Evolutionary conservation across 2,113 vertebrate species (phyloP).

Genomic region (Arvicanthis niloticus): DNA sequence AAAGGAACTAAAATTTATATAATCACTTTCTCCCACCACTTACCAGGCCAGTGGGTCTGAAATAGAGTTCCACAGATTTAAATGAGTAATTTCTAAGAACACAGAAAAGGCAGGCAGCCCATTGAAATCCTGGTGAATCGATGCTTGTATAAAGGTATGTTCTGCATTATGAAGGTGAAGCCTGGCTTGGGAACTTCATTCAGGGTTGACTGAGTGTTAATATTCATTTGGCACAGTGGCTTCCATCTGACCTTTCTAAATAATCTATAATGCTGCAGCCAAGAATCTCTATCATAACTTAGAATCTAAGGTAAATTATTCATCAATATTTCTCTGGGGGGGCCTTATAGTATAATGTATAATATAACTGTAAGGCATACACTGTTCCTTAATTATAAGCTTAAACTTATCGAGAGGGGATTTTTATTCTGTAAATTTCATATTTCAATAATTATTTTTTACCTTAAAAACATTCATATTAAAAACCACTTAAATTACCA

Average conservation of each 20-base stretch:
- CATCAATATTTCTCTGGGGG: constrained; percentile 25
- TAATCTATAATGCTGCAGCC: not conserved
- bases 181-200: not conserved
- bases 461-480: constrained; percentile 9
- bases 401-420: constrained; percentile 22
- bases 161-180: not conserved
- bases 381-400: constrained; percentile 17
- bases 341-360: constrained; percentile 8
- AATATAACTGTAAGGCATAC: not conserved
- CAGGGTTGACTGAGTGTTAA: not conserved
- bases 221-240: not conserved
- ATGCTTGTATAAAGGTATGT: not conserved
- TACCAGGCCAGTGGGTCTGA: not conserved
- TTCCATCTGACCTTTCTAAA: constrained; percentile 41
- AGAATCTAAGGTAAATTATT: not conserved
- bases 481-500: constrained; percentile 32
- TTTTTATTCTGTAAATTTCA: constrained; percentile 13
- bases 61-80: not conserved
- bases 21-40: not conserved
- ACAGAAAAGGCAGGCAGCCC: not conserved
- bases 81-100: constrained; percentile 36
- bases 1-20: not conserved
- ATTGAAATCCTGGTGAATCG: not conserved
- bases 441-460: constrained; percentile 17
- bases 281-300: not conserved